Percentiles rank a stretch among this genome's conserved stretches.
Conservation (phyloP, 2,113 vertebrate genomes). For the Dipodomys merriami region DNA sequence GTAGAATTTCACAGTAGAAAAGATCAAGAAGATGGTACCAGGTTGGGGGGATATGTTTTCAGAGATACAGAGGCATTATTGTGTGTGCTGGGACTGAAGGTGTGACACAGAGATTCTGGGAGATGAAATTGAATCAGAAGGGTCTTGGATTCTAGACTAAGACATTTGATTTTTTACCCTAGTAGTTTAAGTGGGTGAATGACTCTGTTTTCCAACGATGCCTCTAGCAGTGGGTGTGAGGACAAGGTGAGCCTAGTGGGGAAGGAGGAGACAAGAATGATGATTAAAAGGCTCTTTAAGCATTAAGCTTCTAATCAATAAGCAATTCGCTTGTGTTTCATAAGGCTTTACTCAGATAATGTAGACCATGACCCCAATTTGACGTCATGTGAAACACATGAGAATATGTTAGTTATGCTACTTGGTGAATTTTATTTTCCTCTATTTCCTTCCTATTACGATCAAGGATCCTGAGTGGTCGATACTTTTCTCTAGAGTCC, state of each 20-base stretch:
- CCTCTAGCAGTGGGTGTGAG: background rate
- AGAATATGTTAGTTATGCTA: background rate
- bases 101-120: background rate
- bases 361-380: slow-evolving; percentile 14
- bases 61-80: background rate
- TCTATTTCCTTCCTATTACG: slow-evolving; percentile 21
- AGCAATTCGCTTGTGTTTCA: slow-evolving; percentile 51
- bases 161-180: background rate
- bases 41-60: background rate
- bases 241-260: background rate
- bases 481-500: background rate
- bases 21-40: background rate
- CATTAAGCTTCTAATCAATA: slow-evolving; percentile 54
- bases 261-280: slow-evolving; percentile 4
- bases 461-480: background rate
- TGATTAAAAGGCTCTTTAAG: slow-evolving; percentile 47
- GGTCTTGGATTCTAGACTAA: background rate
- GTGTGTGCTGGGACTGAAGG: background rate
- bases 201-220: background rate
- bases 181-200: slow-evolving; percentile 5
- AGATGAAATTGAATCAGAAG: background rate
- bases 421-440: background rate
- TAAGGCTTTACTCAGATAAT: slow-evolving; percentile 53
- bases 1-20: background rate
- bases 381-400: background rate